Evolutionary conservation across 2,797 vertebrate species (phyloP).

Genomic region (Linurgus olivaceus): DNA sequence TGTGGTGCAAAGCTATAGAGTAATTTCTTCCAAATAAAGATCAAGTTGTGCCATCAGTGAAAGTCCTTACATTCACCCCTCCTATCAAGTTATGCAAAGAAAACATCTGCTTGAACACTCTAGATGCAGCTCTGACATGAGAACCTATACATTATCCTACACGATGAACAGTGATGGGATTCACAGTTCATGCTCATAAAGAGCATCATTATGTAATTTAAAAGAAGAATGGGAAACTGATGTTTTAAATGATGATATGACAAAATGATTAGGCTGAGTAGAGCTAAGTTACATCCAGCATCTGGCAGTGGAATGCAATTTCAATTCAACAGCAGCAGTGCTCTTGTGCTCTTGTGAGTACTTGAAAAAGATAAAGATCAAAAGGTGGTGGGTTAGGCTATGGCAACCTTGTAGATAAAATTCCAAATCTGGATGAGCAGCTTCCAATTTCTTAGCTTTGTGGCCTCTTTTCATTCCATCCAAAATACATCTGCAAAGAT

Average conservation of each 20-base stretch:
- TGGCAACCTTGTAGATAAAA: not conserved
- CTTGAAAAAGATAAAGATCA: conserved; percentile 30
- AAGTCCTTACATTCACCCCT: not conserved
- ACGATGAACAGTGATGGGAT: not conserved
- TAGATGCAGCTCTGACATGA: not conserved
- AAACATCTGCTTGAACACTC: not conserved
- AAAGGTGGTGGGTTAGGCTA: not conserved
- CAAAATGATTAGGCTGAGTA: not conserved
- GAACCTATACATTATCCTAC: not conserved
- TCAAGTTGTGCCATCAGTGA: not conserved
- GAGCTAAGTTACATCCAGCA: not conserved
- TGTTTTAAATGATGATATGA: conserved; percentile 6
- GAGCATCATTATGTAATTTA: not conserved
- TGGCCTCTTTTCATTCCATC: not conserved
- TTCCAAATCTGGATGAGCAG: not conserved
- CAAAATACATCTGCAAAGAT: not conserved
- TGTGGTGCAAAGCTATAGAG: not conserved
- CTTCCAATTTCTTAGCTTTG: not conserved
- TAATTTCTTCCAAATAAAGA: not conserved
- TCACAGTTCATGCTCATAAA: not conserved
- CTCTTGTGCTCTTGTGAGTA: not conserved
- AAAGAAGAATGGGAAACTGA: not conserved
- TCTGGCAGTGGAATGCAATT: conserved; percentile 8
- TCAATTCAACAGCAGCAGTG: not conserved
- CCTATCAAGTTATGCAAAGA: not conserved